These are phyloP conservation scores for Chouioia cunea DNA, from an alignment of 2,888 invertebrate species.

Conservation along the genomic window DNA sequence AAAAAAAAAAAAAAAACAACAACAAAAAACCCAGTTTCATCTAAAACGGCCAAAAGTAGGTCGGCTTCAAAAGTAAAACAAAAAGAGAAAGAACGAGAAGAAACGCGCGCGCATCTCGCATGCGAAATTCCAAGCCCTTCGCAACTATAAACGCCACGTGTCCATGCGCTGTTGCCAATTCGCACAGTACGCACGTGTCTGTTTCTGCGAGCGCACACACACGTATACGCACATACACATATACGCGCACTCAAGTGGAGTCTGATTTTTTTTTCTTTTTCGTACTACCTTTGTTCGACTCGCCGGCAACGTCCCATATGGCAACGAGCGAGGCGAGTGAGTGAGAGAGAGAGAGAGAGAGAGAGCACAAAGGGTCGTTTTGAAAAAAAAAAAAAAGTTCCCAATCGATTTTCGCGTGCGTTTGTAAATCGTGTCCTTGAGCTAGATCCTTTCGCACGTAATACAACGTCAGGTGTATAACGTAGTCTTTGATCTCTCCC, in stretches of 20 bases:
- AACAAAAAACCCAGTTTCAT: too few relatives aligned
- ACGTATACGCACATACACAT: neutral
- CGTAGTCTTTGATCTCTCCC: too few relatives aligned
- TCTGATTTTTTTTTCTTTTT: conserved; percentile 33
- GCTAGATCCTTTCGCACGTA: too few relatives aligned
- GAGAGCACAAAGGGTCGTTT: conserved; percentile 30
- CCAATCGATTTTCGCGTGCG: too few relatives aligned
- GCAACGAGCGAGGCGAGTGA: conserved; percentile 5
- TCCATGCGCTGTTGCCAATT: conserved; percentile 35
- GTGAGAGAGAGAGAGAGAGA: conserved; percentile 12
- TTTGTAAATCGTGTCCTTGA: too few relatives aligned
- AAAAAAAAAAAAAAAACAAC: too few relatives aligned
- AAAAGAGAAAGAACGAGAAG: neutral
- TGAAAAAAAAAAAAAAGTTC: too few relatives aligned
- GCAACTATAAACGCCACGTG: conserved; percentile 34
- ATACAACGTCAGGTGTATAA: too few relatives aligned
- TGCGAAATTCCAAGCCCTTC: conserved; percentile 15
- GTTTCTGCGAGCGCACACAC: neutral
- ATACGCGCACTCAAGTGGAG: conserved; percentile 25
- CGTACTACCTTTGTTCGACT: neutral
- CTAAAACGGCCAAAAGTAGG: conserved; percentile 34
- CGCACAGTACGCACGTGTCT: neutral
- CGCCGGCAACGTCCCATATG: too few relatives aligned
- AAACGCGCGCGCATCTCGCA: conserved; percentile 16
- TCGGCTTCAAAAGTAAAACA: conserved; percentile 5